A percentile compares a stretch with the other conserved stretches of the same genome.
Evolutionary conservation across 2,888 invertebrate genomes (phyloP).

Genomic region (Copidosoma aretas): DNA sequence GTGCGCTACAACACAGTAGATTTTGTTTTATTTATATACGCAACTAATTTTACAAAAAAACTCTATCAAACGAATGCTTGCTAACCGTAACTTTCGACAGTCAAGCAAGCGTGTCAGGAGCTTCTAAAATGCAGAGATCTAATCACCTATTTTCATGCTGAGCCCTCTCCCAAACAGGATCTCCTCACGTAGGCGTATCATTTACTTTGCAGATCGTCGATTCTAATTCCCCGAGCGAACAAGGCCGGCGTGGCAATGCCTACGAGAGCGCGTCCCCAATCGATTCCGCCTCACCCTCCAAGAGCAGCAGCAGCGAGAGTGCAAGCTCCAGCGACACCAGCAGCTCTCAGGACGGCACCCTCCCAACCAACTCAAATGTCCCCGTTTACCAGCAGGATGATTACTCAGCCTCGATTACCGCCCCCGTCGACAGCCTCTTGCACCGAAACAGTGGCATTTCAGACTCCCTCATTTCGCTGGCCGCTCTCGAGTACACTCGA

Average conservation of each 20-base stretch:
- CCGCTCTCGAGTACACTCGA: slow-evolving; percentile 19
- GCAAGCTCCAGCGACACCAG: background rate
- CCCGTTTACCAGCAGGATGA: slow-evolving; percentile 42
- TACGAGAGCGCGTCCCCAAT: slow-evolving; percentile 21
- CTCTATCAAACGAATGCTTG: too few relatives aligned
- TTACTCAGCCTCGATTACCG: slow-evolving; percentile 28
- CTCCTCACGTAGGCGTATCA: slow-evolving; percentile 15
- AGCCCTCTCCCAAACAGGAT: too few relatives aligned
- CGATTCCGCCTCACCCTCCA: slow-evolving; percentile 19
- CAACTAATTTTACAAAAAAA: too few relatives aligned
- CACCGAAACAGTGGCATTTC: slow-evolving; percentile 6
- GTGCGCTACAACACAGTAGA: too few relatives aligned
- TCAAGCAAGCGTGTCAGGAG: background rate
- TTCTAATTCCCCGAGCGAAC: slow-evolving; percentile 22
- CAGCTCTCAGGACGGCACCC: slow-evolving; percentile 2
- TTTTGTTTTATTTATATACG: too few relatives aligned
- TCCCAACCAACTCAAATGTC: slow-evolving; percentile 33
- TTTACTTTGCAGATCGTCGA: slow-evolving; percentile 34
- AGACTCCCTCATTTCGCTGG: slow-evolving; percentile 19
- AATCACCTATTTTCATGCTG: too few relatives aligned
- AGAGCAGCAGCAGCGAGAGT: background rate
- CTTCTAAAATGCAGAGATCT: background rate
- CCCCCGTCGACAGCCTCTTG: background rate
- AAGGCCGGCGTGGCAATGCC: slow-evolving; percentile 26
- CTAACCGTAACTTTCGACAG: too few relatives aligned